Evolutionary conservation across 2,797 vertebrate species (phyloP).

Genomic region (Sebastes wilsoni): DNA sequence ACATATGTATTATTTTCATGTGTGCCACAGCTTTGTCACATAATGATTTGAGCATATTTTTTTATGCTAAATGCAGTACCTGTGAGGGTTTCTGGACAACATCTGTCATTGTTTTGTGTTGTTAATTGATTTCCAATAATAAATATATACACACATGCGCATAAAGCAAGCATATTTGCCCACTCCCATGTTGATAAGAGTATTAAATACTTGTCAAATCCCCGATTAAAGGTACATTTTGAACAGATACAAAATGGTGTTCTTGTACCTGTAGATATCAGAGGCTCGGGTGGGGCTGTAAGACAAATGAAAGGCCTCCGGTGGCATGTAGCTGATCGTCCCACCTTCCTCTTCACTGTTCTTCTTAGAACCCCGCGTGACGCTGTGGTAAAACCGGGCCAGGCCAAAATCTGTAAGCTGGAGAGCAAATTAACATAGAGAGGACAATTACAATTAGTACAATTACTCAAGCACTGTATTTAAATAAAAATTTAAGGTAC

Average conservation of each 20-base stretch:
- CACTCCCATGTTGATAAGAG: too few relatives aligned
- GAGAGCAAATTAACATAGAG: background rate
- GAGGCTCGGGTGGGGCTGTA: slow-evolving; percentile 68
- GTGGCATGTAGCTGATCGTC: slow-evolving; percentile 81
- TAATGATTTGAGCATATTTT: too few relatives aligned
- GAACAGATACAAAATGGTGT: background rate
- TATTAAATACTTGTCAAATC: too few relatives aligned
- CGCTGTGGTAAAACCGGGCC: slow-evolving; percentile 57
- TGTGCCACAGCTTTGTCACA: background rate
- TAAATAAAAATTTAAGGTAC: background rate
- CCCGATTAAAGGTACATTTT: too few relatives aligned
- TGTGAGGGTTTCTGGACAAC: too few relatives aligned
- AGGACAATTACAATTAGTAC: background rate
- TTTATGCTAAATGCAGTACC: too few relatives aligned
- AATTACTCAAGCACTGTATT: background rate
- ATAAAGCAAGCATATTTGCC: too few relatives aligned
- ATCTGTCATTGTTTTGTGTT: too few relatives aligned
- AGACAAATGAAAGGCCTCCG: slow-evolving; percentile 69
- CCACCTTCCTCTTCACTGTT: slow-evolving; percentile 49
- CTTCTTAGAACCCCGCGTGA: slow-evolving; percentile 11
- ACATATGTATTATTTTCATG: background rate
- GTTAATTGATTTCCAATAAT: too few relatives aligned
- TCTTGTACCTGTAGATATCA: slow-evolving; percentile 82
- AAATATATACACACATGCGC: accelerated
- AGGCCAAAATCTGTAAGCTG: slow-evolving; percentile 84